These are phyloP conservation scores for Ochotona curzoniae DNA, from an alignment of 2,113 vertebrate species.

Conservation along the genomic window DNA sequence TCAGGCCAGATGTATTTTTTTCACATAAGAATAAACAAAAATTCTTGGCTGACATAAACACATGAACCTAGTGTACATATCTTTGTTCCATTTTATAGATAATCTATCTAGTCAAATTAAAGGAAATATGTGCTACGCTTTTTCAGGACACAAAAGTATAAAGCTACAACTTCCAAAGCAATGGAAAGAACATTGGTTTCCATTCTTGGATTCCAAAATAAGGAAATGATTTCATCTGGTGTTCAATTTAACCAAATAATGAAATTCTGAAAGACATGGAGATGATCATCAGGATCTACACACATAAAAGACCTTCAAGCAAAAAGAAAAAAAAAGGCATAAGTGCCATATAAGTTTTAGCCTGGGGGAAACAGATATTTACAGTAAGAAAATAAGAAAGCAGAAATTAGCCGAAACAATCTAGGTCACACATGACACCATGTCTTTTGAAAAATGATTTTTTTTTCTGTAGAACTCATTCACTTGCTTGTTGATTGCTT, in stretches of 20 bases:
- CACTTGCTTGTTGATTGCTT: not conserved
- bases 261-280: constrained; percentile 52
- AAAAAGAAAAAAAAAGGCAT: not conserved
- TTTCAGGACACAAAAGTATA: not conserved
- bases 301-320: constrained; percentile 26
- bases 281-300: not conserved
- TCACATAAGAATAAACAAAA: not conserved
- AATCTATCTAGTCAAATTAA: not conserved
- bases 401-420: not conserved
- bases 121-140: not conserved
- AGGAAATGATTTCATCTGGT: constrained; percentile 25
- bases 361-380: not conserved
- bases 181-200: not conserved
- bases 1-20: not conserved
- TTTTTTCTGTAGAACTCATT: not conserved
- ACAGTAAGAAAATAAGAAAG: not conserved
- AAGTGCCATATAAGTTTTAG: not conserved
- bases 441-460: not conserved
- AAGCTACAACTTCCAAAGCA: not conserved
- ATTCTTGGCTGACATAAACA: not conserved
- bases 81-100: not conserved
- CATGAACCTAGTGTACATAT: not conserved
- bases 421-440: not conserved
- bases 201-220: constrained; percentile 15
- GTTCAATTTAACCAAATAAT: constrained; percentile 48